phyloP scores from a whole-genome alignment of 2,113 vertebrate species.

The Holacanthus passer region DNA sequence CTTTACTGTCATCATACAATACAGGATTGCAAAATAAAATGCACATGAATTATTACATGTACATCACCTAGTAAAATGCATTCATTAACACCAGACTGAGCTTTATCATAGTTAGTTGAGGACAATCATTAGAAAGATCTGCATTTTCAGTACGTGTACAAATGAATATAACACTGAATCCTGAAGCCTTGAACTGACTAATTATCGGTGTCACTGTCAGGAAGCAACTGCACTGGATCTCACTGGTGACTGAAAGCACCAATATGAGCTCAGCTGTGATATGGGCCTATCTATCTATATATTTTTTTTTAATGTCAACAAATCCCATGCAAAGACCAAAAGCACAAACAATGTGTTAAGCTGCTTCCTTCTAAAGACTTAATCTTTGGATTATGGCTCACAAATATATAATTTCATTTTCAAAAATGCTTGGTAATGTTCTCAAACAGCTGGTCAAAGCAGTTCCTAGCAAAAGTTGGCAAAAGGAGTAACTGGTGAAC shows the following conservation, averaged over 20 bases:
- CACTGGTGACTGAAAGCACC: background rate
- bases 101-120: background rate
- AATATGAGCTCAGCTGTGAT: too few relatives aligned
- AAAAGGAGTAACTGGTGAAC: too few relatives aligned
- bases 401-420: too few relatives aligned
- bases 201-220: background rate
- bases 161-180: background rate
- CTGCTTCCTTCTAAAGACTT: background rate
- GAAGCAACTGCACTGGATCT: background rate
- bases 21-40: background rate
- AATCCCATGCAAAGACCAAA: too few relatives aligned
- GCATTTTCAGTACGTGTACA: background rate
- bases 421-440: too few relatives aligned
- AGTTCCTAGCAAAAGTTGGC: background rate
- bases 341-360: too few relatives aligned
- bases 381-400: background rate
- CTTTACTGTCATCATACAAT: background rate
- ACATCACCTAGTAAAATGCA: background rate
- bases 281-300: too few relatives aligned
- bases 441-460: background rate
- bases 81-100: background rate
- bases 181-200: background rate
- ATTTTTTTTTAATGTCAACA: too few relatives aligned
- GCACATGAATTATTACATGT: background rate
- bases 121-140: background rate